phyloP scores from a whole-genome alignment of 1,140 invertebrate species.

The Whitmania pigra region DNA sequence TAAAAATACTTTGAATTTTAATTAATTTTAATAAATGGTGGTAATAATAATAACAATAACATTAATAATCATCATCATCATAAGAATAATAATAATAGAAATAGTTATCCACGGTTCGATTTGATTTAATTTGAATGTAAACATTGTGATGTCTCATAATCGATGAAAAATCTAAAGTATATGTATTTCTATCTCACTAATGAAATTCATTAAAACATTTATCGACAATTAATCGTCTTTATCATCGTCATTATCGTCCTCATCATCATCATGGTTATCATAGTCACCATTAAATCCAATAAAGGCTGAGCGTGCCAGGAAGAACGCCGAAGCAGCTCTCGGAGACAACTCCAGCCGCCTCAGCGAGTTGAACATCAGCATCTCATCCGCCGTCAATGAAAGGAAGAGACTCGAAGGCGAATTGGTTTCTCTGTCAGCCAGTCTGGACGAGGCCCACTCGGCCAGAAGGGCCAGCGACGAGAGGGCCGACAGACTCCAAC shows the following conservation, averaged over 20 bases:
- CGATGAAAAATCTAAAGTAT: no score
- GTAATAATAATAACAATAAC: no score
- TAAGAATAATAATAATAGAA: no score
- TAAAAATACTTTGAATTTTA: slow-evolving; percentile 24
- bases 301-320: slow-evolving; percentile 40
- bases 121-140: no score
- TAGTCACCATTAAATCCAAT: background rate
- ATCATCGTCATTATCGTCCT: no score
- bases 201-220: no score
- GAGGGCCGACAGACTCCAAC: slow-evolving; percentile 34
- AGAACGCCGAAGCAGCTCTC: slow-evolving; percentile 40
- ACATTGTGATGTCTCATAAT: no score
- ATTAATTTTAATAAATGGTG: background rate
- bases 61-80: no score
- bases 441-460: slow-evolving; percentile 87
- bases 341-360: slow-evolving; percentile 34
- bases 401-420: slow-evolving; percentile 41
- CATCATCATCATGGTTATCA: no score
- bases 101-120: no score
- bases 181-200: no score
- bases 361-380: slow-evolving; percentile 35
- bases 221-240: no score
- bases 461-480: slow-evolving; percentile 38
- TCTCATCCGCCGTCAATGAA: slow-evolving; percentile 38
- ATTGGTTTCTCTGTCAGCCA: slow-evolving; percentile 52